Base-by-base conservation (phyloP, 1,140 invertebrate genomes). In the Drosophila prosaltans region DNA sequence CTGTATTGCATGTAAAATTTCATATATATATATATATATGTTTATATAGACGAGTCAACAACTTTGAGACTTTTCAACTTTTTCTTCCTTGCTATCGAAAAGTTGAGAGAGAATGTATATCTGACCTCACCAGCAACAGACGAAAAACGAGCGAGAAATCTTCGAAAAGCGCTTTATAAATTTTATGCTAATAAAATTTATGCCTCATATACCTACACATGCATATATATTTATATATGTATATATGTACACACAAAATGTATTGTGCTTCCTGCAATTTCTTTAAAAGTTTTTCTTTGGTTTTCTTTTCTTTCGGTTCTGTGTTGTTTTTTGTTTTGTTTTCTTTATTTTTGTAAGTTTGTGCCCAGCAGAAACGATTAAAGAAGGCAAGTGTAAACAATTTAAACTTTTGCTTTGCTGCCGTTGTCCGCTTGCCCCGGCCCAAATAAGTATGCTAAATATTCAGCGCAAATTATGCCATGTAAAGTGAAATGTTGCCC, bases 151-250 rank as follows among this genome's bases (percentile, higher is more conserved):
- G 32, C 3, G 68, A 74, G 6, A 85, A 72, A 72, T 78, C 40
- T 78, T 64, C 39, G 36, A 63, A 78, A 79, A 78, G 58, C 60
- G 71, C 58, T 73, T 79, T 66, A 73, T 70, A 69, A 82, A 82
- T 86, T 72, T 76, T 76, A 71, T 86, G 79, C 75, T 79, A 81
- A 82, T 79, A 76, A 79, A 85, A 72, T 78, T 61, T 72, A 78
- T 69, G 60, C 64, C 72, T 24, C n/a, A 57, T 26, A 62, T 57
- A 74, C 70, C 74, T 48, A 32, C 30, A 48, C 62, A 11, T 65
- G 65, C 69, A 74, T 71, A 74, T 65, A 48, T 43, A 61, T 36
- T 74, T 70, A 74, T 61, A 69, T 24, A 28, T 45, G 7, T 10
- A 45, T 28, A 45, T 21, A 30, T 51, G 21, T 26, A 41, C 26